Evolutionary conservation across 2,113 vertebrate species (phyloP), one percentile per base, ranked within the genome.

Genomic region (Coryphaenoides rupestris): DNA sequence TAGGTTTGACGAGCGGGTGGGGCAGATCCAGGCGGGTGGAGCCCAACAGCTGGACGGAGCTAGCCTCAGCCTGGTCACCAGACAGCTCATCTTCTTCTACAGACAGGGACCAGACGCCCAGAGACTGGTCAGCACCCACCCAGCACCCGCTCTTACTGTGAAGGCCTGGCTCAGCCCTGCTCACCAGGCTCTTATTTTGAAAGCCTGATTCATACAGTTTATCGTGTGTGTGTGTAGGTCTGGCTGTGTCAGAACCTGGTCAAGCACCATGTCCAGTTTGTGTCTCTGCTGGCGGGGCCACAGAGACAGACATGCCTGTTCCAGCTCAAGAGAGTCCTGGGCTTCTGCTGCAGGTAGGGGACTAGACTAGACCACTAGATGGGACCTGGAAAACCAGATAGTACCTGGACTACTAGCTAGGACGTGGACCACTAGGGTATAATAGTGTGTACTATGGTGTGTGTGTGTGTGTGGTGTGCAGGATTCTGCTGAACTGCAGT

Each of bases 241-340:
- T 99, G 95, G 95, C 87, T 96, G 80, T 98, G 92, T 86, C 96
- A 99, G 88, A 95, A 94, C 71, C 85, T 99, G 84, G 93, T 99
- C 79, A 98, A 95, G 71, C 92, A 95, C 72, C 94, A 90, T 78
- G 82, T 87, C 71, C 91, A 91, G 77, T 98, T 96, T 85, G 90
- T 98, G 60, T 94, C 93, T 83, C 91, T 95, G 50, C 77, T 99
- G 79, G 86, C 89, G 19, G 93, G 95, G 55, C 90, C 93, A 33
- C 93, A 96, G 74, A 92, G 91, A 72, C 90, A 93, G 33, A 96
- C 91, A 0, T 98, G 96, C 80, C 74, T 98, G 66, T 99, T 96
- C 91, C 96, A 98, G 81, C 95, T 99, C 84, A 98, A 98, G 90
- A 92, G 94, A 77, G 82, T 99, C 66, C 88, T 99, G 83, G 94